Conservation (phyloP, 2,797 vertebrate genomes). For the Chelmon rostratus region DNA sequence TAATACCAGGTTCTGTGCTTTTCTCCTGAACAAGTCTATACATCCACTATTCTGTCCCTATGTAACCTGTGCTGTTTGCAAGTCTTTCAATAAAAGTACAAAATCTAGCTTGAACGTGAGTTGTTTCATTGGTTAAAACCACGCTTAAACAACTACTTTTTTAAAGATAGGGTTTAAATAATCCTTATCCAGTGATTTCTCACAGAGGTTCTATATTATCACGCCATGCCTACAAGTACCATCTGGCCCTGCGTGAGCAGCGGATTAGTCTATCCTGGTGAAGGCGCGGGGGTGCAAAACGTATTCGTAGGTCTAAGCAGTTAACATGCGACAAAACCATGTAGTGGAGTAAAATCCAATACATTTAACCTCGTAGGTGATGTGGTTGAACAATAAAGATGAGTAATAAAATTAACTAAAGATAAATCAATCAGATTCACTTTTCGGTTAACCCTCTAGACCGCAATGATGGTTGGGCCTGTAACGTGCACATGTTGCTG, state of each 20-base stretch:
- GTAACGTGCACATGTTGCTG: conserved; percentile 90
- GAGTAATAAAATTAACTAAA: accelerated
- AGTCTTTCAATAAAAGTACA: conserved; percentile 85
- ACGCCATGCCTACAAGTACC: conserved; percentile 70
- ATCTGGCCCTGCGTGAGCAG: conserved; percentile 35
- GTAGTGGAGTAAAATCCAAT: accelerated
- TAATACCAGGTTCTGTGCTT: conserved; percentile 66
- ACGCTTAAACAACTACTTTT: neutral
- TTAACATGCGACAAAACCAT: neutral
- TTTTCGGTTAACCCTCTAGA: conserved; percentile 27
- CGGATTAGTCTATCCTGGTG: conserved; percentile 57
- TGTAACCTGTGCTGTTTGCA: conserved; percentile 80
- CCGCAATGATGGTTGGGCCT: conserved; percentile 55
- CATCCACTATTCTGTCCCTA: conserved; percentile 53
- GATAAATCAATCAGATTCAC: neutral
- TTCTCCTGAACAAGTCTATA: conserved; percentile 61
- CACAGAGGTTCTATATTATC: neutral
- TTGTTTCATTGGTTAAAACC: conserved; percentile 15
- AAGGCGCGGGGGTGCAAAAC: conserved; percentile 33
- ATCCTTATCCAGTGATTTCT: conserved; percentile 11
- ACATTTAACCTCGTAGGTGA: accelerated
- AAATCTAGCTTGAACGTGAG: conserved; percentile 10
- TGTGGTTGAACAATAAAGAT: accelerated
- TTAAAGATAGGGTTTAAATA: neutral
- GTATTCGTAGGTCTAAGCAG: neutral